Evolutionary conservation across 2,113 vertebrate genomes (phyloP).

Genomic region (Nicator chloris): DNA sequence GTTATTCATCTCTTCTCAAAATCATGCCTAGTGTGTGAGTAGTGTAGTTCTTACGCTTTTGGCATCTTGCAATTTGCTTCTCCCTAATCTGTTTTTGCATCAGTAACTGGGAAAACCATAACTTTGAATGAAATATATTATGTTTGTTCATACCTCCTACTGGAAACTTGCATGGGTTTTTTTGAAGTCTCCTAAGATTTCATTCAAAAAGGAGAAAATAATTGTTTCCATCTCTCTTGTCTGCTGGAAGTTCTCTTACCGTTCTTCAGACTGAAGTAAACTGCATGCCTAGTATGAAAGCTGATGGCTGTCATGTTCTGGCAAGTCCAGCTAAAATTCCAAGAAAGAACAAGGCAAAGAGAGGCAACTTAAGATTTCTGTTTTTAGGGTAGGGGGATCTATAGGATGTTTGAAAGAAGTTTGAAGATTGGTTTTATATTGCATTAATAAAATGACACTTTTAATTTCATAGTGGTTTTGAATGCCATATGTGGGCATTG

Average conservation of each 20-base stretch:
- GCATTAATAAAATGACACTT: neutral
- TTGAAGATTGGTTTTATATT: neutral
- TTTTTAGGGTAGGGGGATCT: neutral
- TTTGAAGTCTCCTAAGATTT: neutral
- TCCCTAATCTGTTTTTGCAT: neutral
- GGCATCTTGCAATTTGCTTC: neutral
- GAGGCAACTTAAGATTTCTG: neutral
- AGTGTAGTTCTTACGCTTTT: neutral
- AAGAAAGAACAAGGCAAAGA: neutral
- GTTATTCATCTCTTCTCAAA: neutral
- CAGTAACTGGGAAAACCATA: neutral
- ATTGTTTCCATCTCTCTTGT: neutral
- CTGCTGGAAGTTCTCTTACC: neutral
- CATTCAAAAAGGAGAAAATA: neutral
- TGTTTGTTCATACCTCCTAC: neutral
- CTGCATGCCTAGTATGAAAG: neutral
- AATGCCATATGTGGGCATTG: accelerated
- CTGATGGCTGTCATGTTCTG: neutral
- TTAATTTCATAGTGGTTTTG: neutral
- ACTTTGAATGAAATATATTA: neutral
- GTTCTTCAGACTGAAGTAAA: neutral
- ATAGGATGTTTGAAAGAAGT: neutral
- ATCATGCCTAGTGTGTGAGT: neutral
- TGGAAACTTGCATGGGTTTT: neutral
- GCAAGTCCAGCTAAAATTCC: neutral